phyloP scores from a whole-genome alignment of 2,113 vertebrate genomes.

The Bufo bufo region DNA sequence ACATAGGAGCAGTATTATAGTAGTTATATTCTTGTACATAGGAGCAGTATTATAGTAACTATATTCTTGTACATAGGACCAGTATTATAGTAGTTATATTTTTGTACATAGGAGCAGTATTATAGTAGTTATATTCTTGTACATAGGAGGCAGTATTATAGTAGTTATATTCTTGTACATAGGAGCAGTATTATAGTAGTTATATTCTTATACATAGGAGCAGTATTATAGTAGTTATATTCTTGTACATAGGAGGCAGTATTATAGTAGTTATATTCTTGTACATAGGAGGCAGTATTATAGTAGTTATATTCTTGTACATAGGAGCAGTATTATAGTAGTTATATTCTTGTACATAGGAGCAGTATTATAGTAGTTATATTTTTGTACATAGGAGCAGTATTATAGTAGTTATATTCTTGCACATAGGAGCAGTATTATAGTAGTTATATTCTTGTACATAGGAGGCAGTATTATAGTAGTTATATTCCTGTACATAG shows the following conservation, averaged over 20 bases:
- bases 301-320: background rate
- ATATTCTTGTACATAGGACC: background rate
- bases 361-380: background rate
- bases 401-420: background rate
- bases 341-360: background rate
- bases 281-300: constrained; percentile 9
- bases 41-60: background rate
- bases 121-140: background rate
- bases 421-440: background rate
- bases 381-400: background rate
- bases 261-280: constrained; percentile 1
- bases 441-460: background rate
- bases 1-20: background rate
- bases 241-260: background rate
- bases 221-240: background rate
- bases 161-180: constrained; percentile 2
- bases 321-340: background rate
- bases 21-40: background rate
- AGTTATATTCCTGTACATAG: too few species aligned
- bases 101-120: background rate
- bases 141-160: background rate
- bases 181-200: constrained; percentile 6
- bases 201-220: background rate
- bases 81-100: background rate
- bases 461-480: background rate